Evolutionary conservation across 2,797 vertebrate species (phyloP), one percentile per base, ranked within the genome.

Genomic region (Lepilemur ruficaudatus): DNA sequence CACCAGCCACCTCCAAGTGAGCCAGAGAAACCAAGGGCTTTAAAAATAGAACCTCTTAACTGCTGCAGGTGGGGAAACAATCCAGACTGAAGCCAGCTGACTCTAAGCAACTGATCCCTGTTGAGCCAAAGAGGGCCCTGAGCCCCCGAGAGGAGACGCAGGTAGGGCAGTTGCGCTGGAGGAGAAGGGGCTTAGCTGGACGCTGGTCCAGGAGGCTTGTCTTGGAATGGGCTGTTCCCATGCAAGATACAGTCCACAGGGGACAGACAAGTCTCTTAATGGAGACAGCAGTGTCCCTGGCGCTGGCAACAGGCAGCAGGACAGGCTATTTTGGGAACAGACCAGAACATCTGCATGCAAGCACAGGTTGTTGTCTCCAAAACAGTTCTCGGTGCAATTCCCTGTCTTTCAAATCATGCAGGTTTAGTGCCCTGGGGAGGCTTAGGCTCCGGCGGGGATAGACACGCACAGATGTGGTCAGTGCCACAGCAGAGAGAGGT

Each of bases 1-100:
- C 98, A 97, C 98, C 97, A 94, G 75, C 96, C 94, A 94, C 92
- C 86, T 98, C 97, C 97, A 94, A 92, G 96, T 20, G 7, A 97
- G 96, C 94, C 72, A 57, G 93, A 92, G 93, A 94, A 95, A 75
- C 85, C 65, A 67, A 95, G 91, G 76, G n/a, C 83, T 96, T 97
- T 96, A 96, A 95, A 98, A 97, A 97, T 90, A 97, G 98, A 94
- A 95, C 7, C 0, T 20, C 83, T 93, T 85, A 94, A 72, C 63
- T 22, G 93, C 84, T 87, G 79, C 95, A 63, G 94, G 94, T 35
- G 7, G 81, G 55, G 52, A 50, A 91, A 52, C 70, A 82, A 79
- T 72, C 20, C 63, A n/a, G 89, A 61, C 32, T 23, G 32, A 80
- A 89, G 78, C 73, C 1, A 11, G n/a, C 85, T 52, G 80, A 73